Conservation (phyloP, 2,113 vertebrate genomes). For the Anhinga rufa region DNA sequence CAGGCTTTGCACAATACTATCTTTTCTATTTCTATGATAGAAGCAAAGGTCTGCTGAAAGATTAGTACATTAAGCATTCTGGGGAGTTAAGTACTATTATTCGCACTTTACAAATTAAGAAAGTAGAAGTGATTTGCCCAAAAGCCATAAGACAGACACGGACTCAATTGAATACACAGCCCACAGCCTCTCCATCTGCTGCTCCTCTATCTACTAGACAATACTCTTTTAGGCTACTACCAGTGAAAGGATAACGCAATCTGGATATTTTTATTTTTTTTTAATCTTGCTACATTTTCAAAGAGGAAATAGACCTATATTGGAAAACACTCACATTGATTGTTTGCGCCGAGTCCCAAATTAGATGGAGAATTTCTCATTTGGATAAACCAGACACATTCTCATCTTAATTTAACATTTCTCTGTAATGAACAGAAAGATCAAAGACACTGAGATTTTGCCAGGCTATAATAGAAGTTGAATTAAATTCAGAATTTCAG, state of each 20-base stretch:
- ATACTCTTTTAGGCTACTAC: background rate
- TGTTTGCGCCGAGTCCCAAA: background rate
- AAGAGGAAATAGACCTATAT: background rate
- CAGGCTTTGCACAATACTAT: background rate
- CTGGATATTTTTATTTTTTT: background rate
- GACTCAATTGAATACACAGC: background rate
- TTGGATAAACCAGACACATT: background rate
- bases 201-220: background rate
- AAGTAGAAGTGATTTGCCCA: background rate
- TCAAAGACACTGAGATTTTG: background rate
- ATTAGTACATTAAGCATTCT: background rate
- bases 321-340: background rate
- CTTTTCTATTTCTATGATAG: background rate
- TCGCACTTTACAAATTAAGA: background rate
- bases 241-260: background rate
- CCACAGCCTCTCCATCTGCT: conserved; percentile 3
- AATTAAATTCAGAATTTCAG: background rate
- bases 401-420: background rate
- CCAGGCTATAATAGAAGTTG: background rate
- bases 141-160: background rate
- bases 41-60: background rate
- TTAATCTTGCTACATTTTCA: background rate
- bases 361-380: background rate
- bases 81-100: background rate
- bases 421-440: background rate